Evolutionary conservation across 1,140 invertebrate species (phyloP), one percentile per base, ranked within the genome.

Genomic region (Euschistus heros): DNA sequence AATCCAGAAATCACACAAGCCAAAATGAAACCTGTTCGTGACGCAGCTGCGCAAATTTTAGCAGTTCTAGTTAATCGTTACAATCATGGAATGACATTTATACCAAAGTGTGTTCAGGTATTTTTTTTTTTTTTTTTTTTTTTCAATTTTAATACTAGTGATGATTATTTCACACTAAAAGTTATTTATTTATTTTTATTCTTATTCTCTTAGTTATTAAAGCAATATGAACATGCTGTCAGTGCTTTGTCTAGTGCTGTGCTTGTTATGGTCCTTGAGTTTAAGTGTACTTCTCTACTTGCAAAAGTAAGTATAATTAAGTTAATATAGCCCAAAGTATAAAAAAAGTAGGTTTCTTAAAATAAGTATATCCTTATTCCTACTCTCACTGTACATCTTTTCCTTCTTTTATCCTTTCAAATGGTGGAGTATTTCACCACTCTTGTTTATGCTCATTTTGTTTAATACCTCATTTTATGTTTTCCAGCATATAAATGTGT

Each of bases 1-100:
- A 64, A 71, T 52, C 68, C 66, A 27, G 60, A 66, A 18, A 69
- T 72, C 20, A 54, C 69, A 47, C 68, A 65, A 50, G 68, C 68
- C 2, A 84, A 83, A 66, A 81, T 81, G 62, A 88, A 88, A 72
- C 74, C 81, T 50, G 76, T 84, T 0, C 80, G 84, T 67, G 82
- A 88, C 68, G 83, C 82, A 13, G 79, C 92, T 63, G 83, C 86
- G 73, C 82, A 92, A 78, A 84, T 93, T 65, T 75, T 94, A 54
- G 89, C 87, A 20, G 80, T 82, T n/a, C 78, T 92, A 22, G 83
- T 93, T 24, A 91, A 91, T 72, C 82, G 81, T 50, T 92, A 90
- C 72, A 89, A 89, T 70, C 89, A 94, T 76, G 83, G 80, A 0
- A 77, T 84, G 18, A 80, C 80, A 47, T 86, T 83, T 70, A 78